Evolutionary conservation across 2,888 invertebrate species (phyloP).

Genomic region (Drosophila buzzatii): DNA sequence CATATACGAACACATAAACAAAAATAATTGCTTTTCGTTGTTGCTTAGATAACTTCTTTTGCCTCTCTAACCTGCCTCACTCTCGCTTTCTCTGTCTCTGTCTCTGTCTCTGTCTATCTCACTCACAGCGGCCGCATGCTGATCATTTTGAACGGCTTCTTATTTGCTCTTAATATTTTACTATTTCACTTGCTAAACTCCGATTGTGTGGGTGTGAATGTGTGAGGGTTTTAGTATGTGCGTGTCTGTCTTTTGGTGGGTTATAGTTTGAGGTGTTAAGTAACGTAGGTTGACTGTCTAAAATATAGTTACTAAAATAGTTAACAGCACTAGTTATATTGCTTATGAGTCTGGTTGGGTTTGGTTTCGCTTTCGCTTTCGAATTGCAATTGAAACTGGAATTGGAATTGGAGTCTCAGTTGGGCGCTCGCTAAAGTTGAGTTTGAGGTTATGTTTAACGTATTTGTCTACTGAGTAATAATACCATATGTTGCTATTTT

Average conservation of each 20-base stretch:
- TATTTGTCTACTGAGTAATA: constrained; percentile 61
- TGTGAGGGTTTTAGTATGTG: constrained; percentile 17
- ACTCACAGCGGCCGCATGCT: constrained; percentile 45
- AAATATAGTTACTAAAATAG: constrained; percentile 68
- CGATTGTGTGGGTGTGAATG: background rate
- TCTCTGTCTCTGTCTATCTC: constrained; percentile 36
- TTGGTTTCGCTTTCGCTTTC: constrained; percentile 32
- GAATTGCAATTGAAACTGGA: background rate
- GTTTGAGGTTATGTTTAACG: constrained; percentile 58
- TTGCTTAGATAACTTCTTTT: constrained; percentile 42
- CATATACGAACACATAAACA: constrained; percentile 57
- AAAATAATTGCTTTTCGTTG: constrained; percentile 79
- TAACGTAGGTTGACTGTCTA: constrained; percentile 59
- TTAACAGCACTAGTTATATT: constrained; percentile 76
- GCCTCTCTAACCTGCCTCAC: constrained; percentile 30
- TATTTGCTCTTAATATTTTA: constrained; percentile 8
- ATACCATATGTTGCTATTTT: constrained; percentile 77
- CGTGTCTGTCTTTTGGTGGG: constrained; percentile 49
- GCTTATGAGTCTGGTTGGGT: constrained; percentile 64
- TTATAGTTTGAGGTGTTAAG: constrained; percentile 56
- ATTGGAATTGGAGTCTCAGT: constrained; percentile 15
- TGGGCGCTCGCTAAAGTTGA: constrained; percentile 24
- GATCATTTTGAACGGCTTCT: constrained; percentile 35
- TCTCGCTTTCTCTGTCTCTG: constrained; percentile 49
- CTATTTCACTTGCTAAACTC: constrained; percentile 37